phyloP scores from a whole-genome alignment of 2,797 vertebrate species.

The Hafferia zeledoni region DNA sequence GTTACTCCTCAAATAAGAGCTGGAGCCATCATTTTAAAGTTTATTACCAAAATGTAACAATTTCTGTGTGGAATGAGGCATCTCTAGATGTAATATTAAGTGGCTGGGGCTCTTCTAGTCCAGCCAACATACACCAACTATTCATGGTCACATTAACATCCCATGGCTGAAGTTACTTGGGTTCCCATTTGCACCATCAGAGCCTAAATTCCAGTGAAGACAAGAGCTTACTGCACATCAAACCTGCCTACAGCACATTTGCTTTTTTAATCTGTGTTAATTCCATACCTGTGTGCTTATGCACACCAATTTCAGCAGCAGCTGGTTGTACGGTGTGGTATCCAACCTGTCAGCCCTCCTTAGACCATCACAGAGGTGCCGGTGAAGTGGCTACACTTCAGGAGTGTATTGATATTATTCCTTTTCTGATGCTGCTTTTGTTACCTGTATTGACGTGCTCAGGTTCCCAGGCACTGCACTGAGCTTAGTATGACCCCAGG shows the following conservation, averaged over 20 bases:
- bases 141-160: not conserved
- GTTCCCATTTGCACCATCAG: not conserved
- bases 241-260: not conserved
- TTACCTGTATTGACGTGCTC: not conserved
- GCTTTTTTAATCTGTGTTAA: not conserved
- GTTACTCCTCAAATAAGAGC: not conserved
- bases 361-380: rapidly evolving
- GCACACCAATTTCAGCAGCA: not conserved
- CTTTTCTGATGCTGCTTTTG: not conserved
- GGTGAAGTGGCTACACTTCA: rapidly evolving
- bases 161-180: not conserved
- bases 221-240: not conserved
- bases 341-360: not conserved
- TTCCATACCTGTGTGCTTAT: not conserved
- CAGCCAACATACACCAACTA: rapidly evolving
- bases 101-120: not conserved
- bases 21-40: not conserved
- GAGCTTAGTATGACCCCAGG: not conserved
- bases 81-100: rapidly evolving
- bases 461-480: not conserved
- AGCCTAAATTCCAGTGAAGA: not conserved
- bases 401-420: not conserved
- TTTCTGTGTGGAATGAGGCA: not conserved
- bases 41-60: not conserved
- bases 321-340: not conserved